These are phyloP conservation scores for Lasioglossum vierecki DNA, from an alignment of 2,888 invertebrate genomes.

Conservation along the genomic window DNA sequence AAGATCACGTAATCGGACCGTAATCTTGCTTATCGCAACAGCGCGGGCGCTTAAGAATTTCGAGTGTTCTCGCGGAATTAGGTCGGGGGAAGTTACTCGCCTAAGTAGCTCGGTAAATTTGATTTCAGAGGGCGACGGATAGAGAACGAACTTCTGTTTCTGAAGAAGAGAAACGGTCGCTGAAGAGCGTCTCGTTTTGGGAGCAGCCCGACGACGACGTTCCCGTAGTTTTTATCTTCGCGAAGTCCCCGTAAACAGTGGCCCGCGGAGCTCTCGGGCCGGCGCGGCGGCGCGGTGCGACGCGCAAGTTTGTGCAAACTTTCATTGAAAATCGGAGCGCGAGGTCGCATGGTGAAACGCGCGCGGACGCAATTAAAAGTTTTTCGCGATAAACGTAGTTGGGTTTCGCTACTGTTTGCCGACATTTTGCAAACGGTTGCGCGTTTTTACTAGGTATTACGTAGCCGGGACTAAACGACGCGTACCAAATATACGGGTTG, in stretches of 20 bases:
- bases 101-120: slow-evolving; percentile 12
- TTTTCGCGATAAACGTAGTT: slow-evolving; percentile 51
- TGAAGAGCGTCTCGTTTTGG: background rate
- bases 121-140: background rate
- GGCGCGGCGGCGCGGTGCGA: background rate
- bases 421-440: slow-evolving; percentile 23
- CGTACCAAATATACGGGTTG: background rate
- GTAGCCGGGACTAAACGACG: background rate
- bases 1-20: background rate
- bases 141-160: background rate
- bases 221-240: slow-evolving; percentile 43
- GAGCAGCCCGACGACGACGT: slow-evolving; percentile 18
- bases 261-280: slow-evolving; percentile 19
- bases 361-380: slow-evolving; percentile 55
- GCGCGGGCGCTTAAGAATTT: background rate
- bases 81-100: background rate
- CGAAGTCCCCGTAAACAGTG: slow-evolving; percentile 35
- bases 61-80: background rate
- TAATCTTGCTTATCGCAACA: slow-evolving; percentile 9
- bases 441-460: background rate
- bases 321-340: slow-evolving; percentile 48
- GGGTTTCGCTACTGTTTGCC: slow-evolving; percentile 13
- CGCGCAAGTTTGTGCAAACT: slow-evolving; percentile 35
- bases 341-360: background rate
- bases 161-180: slow-evolving; percentile 8